A percentile compares a stretch with the other conserved stretches of the same genome.
These are phyloP conservation scores for Smutsia gigantea DNA, from an alignment of 2,797 vertebrate species.

Conservation along the genomic window DNA sequence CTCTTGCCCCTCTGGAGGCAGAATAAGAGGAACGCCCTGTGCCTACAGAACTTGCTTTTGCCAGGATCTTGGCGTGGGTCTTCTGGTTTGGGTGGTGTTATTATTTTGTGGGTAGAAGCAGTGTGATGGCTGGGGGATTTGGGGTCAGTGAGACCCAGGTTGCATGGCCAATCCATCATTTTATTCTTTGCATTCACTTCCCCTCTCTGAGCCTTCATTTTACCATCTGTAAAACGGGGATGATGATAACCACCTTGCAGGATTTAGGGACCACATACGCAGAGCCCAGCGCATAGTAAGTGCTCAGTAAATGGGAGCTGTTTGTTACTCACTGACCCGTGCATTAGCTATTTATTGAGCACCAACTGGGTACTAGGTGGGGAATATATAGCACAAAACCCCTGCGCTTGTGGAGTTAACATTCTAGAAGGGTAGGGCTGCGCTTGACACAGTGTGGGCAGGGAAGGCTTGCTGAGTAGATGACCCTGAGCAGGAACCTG, in stretches of 20 bases:
- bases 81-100: not conserved
- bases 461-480: not conserved
- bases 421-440: not conserved
- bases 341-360: not conserved
- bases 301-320: not conserved
- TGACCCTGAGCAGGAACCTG: not conserved
- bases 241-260: not conserved
- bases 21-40: fast-evolving
- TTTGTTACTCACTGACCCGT: not conserved
- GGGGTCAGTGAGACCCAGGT: not conserved
- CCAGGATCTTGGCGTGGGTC: not conserved
- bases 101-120: not conserved
- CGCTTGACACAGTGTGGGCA: fast-evolving
- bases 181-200: not conserved
- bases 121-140: not conserved
- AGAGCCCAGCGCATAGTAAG: not conserved
- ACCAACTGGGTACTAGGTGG: not conserved
- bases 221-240: not conserved
- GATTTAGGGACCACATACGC: fast-evolving
- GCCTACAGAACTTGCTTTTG: fast-evolving
- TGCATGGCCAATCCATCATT: not conserved
- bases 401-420: not conserved
- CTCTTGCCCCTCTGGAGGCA: not conserved
- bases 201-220: not conserved
- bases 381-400: not conserved